Evolutionary conservation across 2,888 invertebrate species (phyloP), one percentile per base, ranked within the genome.

Genomic region (Philhelius pedissequus): DNA sequence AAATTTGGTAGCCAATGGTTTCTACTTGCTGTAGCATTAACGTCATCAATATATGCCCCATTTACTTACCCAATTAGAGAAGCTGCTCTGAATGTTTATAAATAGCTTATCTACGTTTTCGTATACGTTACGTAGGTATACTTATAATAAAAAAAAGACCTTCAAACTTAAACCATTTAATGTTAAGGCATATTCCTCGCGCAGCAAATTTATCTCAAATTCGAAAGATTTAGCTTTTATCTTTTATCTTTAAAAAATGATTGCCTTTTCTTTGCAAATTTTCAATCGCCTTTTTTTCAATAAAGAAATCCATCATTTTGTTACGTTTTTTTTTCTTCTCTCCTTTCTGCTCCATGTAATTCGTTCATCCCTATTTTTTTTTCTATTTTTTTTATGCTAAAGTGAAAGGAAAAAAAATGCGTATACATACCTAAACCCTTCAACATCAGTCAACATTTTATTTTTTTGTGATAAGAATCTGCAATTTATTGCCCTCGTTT

Each of bases 401-500:
- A 27, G 40, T 52, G 58, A 70, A 20, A 1, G 0, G 22, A 38
- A 38, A 25, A 43, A 60, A 40, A 43, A 27, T 18, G 62, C 27
- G 40, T 62, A 48, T 20, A 20, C 9, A 60, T 75, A 58, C 76
- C 69, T 71, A 84, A 84, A 73, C 80, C 84, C 80, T 80, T 84
- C 80, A 79, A 75, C 79, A 84, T 76, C 84, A 84, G 70, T 76
- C 84, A 76, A 60, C 80, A 75, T 80, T n/a, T n/a, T n/a, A n/a
- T n/a, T n/a, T n/a, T n/a, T n/a, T 68, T 84, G 75, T 84, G 84
- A 84, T 84, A 84, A 84, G 84, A 80, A 84, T 84, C 84, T 84
- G 80, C 80, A 84, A 84, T 84, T 80, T 84, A 84, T 84, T 84
- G 84, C 84, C 27, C 68, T 76, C 70, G 58, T 83, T 79, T 83